Base-by-base conservation (phyloP, 1,140 invertebrate species). In the Tribolium castaneum region DNA sequence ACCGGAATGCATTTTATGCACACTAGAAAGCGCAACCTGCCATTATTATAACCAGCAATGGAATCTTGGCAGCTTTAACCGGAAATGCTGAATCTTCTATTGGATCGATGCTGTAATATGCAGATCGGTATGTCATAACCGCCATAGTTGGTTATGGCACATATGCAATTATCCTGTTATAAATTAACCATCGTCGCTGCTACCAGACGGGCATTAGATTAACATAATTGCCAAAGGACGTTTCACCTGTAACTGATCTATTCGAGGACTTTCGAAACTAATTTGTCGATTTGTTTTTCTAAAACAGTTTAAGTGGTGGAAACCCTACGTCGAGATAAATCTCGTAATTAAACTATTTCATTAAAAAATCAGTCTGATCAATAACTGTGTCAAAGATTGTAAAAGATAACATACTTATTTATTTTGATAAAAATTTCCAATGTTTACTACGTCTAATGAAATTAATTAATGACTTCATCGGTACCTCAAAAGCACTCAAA, bases 111-210 rank as follows among this genome's bases (percentile, higher is more conserved):
- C 30, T 4, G 59, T 34, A 66, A 66, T 66, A 66, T 66, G 30
- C 59, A 66, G 10, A 14, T 35, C 59, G 25, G 59, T 66, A 66
- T 66, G 59, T 66, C 30, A 66, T 66, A 66, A 66, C 25, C 59
- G 30, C 59, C 59, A 66, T 66, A 72, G 25, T 66, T 78, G 77
- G 77, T 35, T 19, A 50, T 78, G 77, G 77, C 77, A 78, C 77
- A 66, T 78, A 75, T 75, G 77, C 77, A 78, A 78, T 78, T 78
- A 78, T 51, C 14, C 77, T 22, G 59, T 78, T 74, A 78, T 78
- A 75, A 78, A 78, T 78, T 78, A 78, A 49, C 25, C 71, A 75
- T 66, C 71, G 77, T 74, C 62, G 70, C 59, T 71, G 66, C 71
- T 25, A 74, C 39, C 77, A 78, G 77, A 78, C 77, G 70, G 77